These are phyloP conservation scores for Patella depressa DNA, from an alignment of 2,888 invertebrate genomes.

Conservation along the genomic window DNA sequence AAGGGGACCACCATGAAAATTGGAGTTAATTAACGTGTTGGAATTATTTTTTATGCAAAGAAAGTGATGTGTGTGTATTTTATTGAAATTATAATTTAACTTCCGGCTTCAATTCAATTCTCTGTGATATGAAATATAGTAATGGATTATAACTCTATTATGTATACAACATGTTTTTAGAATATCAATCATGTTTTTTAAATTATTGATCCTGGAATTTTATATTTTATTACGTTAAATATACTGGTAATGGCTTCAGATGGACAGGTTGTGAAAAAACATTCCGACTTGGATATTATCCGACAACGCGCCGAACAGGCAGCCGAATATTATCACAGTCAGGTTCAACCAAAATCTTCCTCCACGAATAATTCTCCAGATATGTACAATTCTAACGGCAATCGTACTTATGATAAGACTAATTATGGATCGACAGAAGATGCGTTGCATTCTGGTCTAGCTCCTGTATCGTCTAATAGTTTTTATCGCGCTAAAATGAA, in stretches of 20 bases:
- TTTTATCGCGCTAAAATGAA: conserved; percentile 44
- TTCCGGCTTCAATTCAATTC: no score
- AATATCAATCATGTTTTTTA: no score
- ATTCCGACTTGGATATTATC: conserved; percentile 50
- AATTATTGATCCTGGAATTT: no score
- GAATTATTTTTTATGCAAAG: no score
- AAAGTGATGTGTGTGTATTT: no score
- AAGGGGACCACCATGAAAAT: no score
- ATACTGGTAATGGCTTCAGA: conserved; percentile 26
- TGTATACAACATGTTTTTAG: no score
- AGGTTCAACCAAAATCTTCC: conserved; percentile 37
- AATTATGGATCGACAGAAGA: conserved; percentile 34
- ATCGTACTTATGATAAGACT: conserved; percentile 28
- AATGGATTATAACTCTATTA: no score
- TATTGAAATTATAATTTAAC: no score
- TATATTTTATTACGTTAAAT: no score
- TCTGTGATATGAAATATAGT: no score
- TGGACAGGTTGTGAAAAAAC: conserved; percentile 31
- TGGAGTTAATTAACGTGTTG: no score
- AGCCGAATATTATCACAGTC: conserved; percentile 61
- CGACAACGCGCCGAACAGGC: conserved; percentile 57
- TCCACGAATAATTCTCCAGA: conserved; percentile 26
- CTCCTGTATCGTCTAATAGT: conserved; percentile 37
- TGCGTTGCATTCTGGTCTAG: conserved; percentile 33
- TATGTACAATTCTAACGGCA: conserved; percentile 21